Conservation (phyloP, 2,113 vertebrate species). For the Camelus bactrianus region DNA sequence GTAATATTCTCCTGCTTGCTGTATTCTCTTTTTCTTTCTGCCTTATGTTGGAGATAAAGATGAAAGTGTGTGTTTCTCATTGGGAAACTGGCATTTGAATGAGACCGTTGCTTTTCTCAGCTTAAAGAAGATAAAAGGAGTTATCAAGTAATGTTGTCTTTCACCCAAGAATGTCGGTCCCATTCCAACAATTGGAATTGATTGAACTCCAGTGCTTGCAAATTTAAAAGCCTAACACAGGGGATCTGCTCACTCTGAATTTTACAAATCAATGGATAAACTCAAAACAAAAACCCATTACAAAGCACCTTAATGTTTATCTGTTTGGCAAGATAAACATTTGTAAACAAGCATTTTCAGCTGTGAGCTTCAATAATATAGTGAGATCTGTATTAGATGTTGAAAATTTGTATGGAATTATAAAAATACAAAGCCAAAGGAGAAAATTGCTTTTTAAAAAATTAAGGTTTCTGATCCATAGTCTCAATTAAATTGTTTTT, state of each 20-base stretch:
- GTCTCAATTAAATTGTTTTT: conserved; percentile 46
- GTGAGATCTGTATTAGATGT: conserved; percentile 42
- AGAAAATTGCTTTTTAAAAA: conserved; percentile 44
- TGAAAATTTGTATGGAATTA: conserved; percentile 42
- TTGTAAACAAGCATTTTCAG: conserved; percentile 73
- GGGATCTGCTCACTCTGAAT: conserved; percentile 66
- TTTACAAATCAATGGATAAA: conserved; percentile 79
- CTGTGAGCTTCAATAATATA: conserved; percentile 33
- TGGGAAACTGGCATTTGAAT: conserved; percentile 73
- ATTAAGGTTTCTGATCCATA: conserved; percentile 46
- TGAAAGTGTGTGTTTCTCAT: conserved; percentile 69
- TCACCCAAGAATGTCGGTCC: conserved; percentile 74
- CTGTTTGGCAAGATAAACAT: conserved; percentile 69
- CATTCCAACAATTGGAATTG: conserved; percentile 78
- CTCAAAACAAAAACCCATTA: conserved; percentile 74
- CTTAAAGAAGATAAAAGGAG: conserved; percentile 77
- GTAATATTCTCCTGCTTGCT: conserved; percentile 52
- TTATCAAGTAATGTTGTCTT: conserved; percentile 79
- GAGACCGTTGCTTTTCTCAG: conserved; percentile 68
- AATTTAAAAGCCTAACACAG: conserved; percentile 78
- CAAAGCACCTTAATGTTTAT: conserved; percentile 66
- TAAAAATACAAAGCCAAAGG: conserved; percentile 15
- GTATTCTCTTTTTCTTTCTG: conserved; percentile 55
- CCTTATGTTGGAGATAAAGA: conserved; percentile 69
- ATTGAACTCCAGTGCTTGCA: conserved; percentile 75